A percentile compares a stretch with the other conserved stretches of the same genome.
Conservation (phyloP, 2,797 vertebrate genomes). For the Falco biarmicus region DNA sequence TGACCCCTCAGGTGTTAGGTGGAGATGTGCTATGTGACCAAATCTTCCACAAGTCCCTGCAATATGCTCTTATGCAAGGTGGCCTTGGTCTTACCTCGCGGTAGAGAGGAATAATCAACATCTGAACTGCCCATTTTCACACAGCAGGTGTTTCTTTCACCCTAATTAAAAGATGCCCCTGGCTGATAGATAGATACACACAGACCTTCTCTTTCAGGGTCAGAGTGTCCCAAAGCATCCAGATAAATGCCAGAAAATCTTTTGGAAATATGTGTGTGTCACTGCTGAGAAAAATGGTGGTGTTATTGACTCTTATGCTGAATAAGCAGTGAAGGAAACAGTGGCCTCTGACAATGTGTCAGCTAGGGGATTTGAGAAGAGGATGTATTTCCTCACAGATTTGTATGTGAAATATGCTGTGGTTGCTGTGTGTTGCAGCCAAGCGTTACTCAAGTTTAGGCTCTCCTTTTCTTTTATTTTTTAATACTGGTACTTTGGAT, state of each 20-base stretch:
- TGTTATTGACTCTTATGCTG: neutral
- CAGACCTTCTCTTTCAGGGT: neutral
- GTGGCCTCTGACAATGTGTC: neutral
- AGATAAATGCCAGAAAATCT: neutral
- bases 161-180: neutral
- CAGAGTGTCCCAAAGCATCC: neutral
- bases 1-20: accelerated
- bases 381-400: neutral
- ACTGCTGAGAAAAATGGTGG: neutral
- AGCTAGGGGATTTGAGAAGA: neutral
- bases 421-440: neutral
- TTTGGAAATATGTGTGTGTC: neutral
- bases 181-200: neutral
- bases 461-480: neutral
- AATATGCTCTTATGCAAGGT: accelerated
- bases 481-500: neutral
- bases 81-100: neutral
- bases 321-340: neutral
- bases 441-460: neutral
- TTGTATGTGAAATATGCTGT: neutral
- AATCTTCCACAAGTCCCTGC: neutral
- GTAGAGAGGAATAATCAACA: neutral
- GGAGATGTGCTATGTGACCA: accelerated
- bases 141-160: neutral
- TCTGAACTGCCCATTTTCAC: neutral